Evolutionary conservation across 2,797 vertebrate species (phyloP), one percentile per base, ranked within the genome.

Genomic region (Hippocampus kuda): DNA sequence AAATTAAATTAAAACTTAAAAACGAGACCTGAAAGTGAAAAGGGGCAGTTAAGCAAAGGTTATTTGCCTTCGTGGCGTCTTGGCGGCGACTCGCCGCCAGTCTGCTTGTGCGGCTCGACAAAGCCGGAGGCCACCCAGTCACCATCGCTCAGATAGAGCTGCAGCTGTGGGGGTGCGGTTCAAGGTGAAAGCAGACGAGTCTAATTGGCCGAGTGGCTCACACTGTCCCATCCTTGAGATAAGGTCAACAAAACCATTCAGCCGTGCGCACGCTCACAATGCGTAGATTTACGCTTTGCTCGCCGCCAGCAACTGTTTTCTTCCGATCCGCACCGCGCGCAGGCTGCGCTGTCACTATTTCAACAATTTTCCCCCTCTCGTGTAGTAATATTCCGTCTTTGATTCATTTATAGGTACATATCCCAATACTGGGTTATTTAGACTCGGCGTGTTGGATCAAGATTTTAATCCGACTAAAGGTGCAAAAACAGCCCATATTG

Each of bases 211-310:
- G 86, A 88, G 82, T 72, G 79, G 83, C 81, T 87, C 88, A 77
- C 78, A 72, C 70, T 71, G 83, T 89, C 79, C 88, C 75, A 84
- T 87, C 90, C 91, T 92, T 91, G 88, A 89, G 87, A 89, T 88
- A 86, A 85, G 70, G 78, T 85, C 74, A 79, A 74, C 79, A 70
- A 70, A 59, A 69, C 79, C 81, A 84, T 88, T 81, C 78, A 78
- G 78, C 69, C 70, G 60, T 71, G 74, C 77, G 72, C 34, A 38
- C 68, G 77, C 72, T 49, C 11, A 30, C 48, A 64, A 61, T 74
- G 75, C 77, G 81, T 80, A 78, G 69, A 71, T 77, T 75, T 73
- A 66, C 67, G 73, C 46, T 34, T 34, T 66, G 70, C 69, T 70
- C 64, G 72, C 24, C 64, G 30, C 46, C 46, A 38, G 59, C 27